Evolutionary conservation across 2,888 invertebrate genomes (phyloP), one percentile per base, ranked within the genome.

Genomic region (Chorisops tibialis): DNA sequence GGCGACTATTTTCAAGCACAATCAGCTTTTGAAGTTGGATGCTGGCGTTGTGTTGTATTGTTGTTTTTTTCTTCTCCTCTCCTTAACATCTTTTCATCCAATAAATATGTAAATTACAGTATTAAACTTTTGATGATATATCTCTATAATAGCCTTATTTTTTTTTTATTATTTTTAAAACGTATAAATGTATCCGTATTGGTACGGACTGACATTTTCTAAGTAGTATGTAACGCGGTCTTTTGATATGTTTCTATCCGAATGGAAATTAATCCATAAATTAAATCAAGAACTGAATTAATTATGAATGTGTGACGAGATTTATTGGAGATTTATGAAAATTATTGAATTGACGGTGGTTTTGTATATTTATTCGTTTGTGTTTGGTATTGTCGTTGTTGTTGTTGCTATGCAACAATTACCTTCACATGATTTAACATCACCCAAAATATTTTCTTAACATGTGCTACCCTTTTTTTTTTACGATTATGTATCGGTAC

Each of bases 361-460:
- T 1, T 41, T 41, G 41, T 41, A 12, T 41, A n/a, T n/a, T n/a
- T n/a, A 38, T 54, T 4, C 11, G 22, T 22, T 39, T 39, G n/a
- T 21, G n/a, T 51, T 51, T 37, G 14, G 41, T 52, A 2, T 39
- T 35, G 1, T 50, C 45, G 38, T 43, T 60, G 7, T 48, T 49
- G 47, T 48, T 47, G 38, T 18, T 39, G 14, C 35, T 21, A 14
- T 60, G 41, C 38, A 14, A 18, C 64, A 69, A 69, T 71, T 70
- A 67, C 63, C 66, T 67, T 69, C 72, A 70, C 70, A 67, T 73
- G 71, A 73, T 72, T 73, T 70, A 71, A 66, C 72, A 70, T 64
- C 66, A 72, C 71, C 70, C 72, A 72, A 72, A 73, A 73, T 71
- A 73, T 71, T 54, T 51, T 51, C 70, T 68, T 69, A 71, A 68